These are phyloP conservation scores for Antennarius striatus DNA, from an alignment of 2,113 vertebrate species.

Conservation along the genomic window DNA sequence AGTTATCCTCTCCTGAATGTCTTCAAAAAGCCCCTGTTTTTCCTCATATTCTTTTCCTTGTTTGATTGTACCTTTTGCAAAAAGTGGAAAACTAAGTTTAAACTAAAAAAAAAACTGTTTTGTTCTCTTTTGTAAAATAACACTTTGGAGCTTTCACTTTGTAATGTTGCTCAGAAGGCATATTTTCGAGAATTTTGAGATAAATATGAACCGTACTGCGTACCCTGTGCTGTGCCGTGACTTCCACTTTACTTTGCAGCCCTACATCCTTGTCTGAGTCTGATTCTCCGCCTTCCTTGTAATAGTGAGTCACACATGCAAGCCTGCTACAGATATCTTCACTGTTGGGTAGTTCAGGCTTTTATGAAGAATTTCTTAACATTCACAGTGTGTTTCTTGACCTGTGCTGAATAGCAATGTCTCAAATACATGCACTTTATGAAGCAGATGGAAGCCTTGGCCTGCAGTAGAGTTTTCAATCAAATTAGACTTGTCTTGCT, in stretches of 20 bases:
- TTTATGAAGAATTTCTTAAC: conserved; percentile 19
- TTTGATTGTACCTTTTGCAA: neutral
- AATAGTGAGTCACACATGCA: conserved; percentile 34
- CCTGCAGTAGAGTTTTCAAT: conserved; percentile 27
- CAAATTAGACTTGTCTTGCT: conserved; percentile 43
- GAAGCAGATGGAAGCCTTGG: conserved; percentile 8
- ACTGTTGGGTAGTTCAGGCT: conserved; percentile 9
- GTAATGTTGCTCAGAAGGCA: neutral
- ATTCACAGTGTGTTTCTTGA: conserved; percentile 19
- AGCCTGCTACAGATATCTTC: conserved; percentile 20
- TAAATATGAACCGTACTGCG: conserved; percentile 7
- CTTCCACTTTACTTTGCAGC: conserved; percentile 7
- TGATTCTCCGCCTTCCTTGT: conserved; percentile 18
- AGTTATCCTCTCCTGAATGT: neutral
- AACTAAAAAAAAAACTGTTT: neutral
- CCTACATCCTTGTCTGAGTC: conserved; percentile 19
- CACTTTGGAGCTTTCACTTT: neutral
- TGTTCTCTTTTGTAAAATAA: neutral
- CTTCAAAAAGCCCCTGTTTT: neutral
- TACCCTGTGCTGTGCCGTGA: neutral
- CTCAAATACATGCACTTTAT: conserved; percentile 7
- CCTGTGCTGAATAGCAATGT: conserved; percentile 25
- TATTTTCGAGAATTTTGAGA: conserved; percentile 12
- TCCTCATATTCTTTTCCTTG: neutral
- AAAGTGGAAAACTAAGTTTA: neutral